Conservation (phyloP, 2,113 vertebrate genomes). For the Galemys pyrenaicus region DNA sequence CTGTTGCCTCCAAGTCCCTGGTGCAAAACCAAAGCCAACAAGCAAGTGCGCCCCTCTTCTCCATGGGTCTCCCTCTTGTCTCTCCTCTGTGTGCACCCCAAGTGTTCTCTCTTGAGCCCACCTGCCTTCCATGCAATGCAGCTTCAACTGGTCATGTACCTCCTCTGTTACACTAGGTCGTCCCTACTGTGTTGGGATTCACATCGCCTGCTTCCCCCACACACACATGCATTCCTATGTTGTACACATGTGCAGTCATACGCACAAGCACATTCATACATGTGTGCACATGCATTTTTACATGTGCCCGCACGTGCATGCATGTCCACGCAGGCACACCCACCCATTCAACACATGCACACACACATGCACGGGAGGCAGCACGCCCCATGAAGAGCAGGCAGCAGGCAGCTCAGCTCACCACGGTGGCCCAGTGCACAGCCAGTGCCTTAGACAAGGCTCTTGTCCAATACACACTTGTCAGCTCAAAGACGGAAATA, state of each 20-base stretch:
- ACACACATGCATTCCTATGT: not conserved
- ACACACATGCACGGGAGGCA: not conserved
- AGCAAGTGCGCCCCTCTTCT: too few species aligned
- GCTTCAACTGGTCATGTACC: too few species aligned
- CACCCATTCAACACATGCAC: rapidly evolving
- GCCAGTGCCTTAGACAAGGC: not conserved
- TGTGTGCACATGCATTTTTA: not conserved
- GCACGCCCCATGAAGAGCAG: not conserved
- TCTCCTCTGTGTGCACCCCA: too few species aligned
- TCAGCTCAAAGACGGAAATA: not conserved
- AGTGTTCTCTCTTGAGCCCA: too few species aligned
- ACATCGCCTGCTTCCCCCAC: not conserved
- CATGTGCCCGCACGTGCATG: not conserved
- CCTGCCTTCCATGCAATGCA: too few species aligned
- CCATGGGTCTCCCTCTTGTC: too few species aligned
- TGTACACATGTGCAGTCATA: not conserved
- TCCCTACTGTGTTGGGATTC: not conserved
- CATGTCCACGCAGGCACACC: not conserved
- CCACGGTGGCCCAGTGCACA: not conserved
- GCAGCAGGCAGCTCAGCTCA: not conserved
- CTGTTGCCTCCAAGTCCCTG: too few species aligned
- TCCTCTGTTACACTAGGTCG: not conserved
- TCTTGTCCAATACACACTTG: not conserved
- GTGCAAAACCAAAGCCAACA: too few species aligned
- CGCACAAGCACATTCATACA: not conserved